A percentile compares a stretch with the other conserved stretches of the same genome.
phyloP scores from a whole-genome alignment of 2,113 vertebrate species.

The Trinectes maculatus region DNA sequence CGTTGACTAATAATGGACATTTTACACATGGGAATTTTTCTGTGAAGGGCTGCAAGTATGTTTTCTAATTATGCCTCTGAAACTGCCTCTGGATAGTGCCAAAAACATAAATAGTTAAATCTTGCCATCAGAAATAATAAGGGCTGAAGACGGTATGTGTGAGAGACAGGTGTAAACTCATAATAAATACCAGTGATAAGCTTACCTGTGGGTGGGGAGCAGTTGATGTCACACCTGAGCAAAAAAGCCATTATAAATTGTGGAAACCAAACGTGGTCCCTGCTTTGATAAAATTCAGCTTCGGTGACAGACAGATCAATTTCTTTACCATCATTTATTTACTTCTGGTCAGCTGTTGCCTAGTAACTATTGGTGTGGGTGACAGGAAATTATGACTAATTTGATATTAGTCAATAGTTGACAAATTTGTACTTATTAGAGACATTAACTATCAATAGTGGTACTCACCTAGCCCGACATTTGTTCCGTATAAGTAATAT shows the following conservation, averaged over 20 bases:
- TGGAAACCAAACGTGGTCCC: not conserved
- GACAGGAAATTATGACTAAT: not conserved
- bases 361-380: not conserved
- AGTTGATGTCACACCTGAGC: not conserved
- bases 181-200: no score
- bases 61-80: no score
- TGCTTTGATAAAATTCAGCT: not conserved
- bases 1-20: not conserved
- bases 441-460: slow-evolving; percentile 16
- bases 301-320: not conserved
- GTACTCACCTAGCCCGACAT: slow-evolving; percentile 34
- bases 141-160: no score
- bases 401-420: slow-evolving; percentile 1
- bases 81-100: no score
- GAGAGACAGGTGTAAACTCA: no score
- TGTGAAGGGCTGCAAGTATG: no score
- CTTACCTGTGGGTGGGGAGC: not conserved
- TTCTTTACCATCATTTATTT: not conserved
- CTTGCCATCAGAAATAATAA: no score
- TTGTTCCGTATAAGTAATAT: slow-evolving; percentile 20
- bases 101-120: no score
- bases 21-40: not conserved
- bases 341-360: not conserved
- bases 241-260: no score
- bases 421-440: not conserved